Conservation (phyloP, 30 jellyfish, hydroid and myxozoan species). For the Aurelia coerulea region DNA sequence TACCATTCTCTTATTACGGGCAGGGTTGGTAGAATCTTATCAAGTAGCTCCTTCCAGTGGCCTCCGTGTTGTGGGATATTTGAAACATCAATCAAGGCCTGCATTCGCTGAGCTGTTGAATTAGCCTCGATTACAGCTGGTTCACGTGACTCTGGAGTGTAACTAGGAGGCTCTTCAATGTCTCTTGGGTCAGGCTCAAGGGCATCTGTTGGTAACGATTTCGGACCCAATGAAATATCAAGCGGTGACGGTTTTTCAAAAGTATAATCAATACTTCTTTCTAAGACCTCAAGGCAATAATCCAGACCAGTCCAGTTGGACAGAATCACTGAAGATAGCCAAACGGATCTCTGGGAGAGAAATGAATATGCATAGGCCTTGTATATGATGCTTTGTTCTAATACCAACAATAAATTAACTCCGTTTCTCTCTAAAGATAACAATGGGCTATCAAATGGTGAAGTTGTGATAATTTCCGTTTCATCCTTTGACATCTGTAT, state of each 20-base stretch:
- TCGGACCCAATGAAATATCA: constrained; percentile 64
- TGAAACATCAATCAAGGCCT: constrained; percentile 68
- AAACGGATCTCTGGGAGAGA: constrained; percentile 75
- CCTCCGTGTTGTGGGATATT: constrained; percentile 49
- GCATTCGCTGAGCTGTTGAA: constrained; percentile 58
- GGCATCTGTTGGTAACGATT: constrained; percentile 61
- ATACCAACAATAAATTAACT: constrained; percentile 61
- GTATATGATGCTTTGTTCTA: constrained; percentile 78
- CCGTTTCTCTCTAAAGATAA: constrained; percentile 72
- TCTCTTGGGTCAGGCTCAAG: constrained; percentile 69
- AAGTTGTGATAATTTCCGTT: constrained; percentile 4
- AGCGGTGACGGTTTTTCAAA: constrained; percentile 64
- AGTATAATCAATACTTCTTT: constrained; percentile 56
- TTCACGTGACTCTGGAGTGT: constrained; percentile 72
- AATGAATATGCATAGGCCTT: constrained; percentile 76
- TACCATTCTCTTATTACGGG: constrained; percentile 78
- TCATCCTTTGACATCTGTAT: background rate
- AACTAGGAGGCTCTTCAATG: constrained; percentile 68
- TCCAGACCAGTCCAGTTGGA: constrained; percentile 88
- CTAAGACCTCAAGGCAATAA: constrained; percentile 76
- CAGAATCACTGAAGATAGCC: constrained; percentile 75
- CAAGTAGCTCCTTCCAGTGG: constrained; percentile 69
- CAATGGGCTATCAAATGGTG: constrained; percentile 49
- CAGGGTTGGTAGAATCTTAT: constrained; percentile 68
- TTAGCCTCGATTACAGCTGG: constrained; percentile 58